Evolutionary conservation across 2,888 invertebrate species (phyloP), one percentile per base, ranked within the genome.

Genomic region (Drosophila putrida): DNA sequence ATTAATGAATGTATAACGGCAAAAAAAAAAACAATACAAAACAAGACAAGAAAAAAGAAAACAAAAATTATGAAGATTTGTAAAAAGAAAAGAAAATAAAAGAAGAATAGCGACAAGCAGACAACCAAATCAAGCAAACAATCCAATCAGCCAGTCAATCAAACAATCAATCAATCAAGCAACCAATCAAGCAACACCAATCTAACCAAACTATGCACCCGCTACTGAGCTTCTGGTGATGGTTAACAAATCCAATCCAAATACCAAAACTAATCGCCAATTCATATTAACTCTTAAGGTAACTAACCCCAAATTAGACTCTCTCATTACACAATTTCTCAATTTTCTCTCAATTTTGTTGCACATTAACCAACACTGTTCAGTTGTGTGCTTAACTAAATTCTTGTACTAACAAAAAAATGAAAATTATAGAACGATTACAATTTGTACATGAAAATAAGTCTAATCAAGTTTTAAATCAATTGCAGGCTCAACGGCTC

Each of bases 401-500:
- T 49, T 49, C 33, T 20, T 25, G 33, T 49, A 49, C 49, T 49
- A 49, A 49, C 33, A 20, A 20, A 20, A 47, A 0, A 10, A 43
- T 25, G 10, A 28, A 28, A 28, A 8, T 5, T 5, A 28, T 4
- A 28, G 28, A 28, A 28, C 8, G 31, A 31, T 31, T 31, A 6
- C 9, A 31, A 8, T 6, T 8, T 8, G 11, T 11, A 25, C 6
- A 2, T 20, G 20, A 49, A 25, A 49, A 33, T 10, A 9, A 38
- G 11, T 11, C 11, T 27, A 11, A 44, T 38, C 36, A 10, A 31
- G 10, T n/a, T 25, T 6, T 10, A 33, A 27, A 9, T 44, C 27
- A 35, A n/a, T 84, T 85, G 36, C 89, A 93, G 93, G 93, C 78
- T 93, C 93, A 60, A 97, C 97, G 78, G 95, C 95, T 88, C 94